Percentiles rank a stretch among this genome's conserved stretches.
phyloP scores from a whole-genome alignment of 1,140 invertebrate species.

The Pemphigus obesinymphae region DNA sequence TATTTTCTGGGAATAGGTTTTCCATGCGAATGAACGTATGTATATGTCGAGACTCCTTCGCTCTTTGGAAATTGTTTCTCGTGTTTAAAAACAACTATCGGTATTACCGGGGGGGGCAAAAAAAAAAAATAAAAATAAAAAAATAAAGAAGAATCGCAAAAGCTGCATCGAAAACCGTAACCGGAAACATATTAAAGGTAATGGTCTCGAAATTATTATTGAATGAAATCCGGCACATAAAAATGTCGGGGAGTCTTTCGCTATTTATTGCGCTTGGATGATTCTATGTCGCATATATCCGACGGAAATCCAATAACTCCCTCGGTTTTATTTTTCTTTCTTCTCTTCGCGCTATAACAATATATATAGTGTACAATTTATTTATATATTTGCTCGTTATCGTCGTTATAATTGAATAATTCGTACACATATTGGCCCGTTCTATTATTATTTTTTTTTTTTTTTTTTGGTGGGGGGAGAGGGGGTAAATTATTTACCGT shows the following conservation, averaged over 20 bases:
- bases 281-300: conserved; percentile 32
- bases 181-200: conserved; percentile 42
- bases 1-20: neutral
- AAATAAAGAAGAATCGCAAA: too few species aligned
- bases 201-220: conserved; percentile 41
- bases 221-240: conserved; percentile 42
- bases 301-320: conserved; percentile 35
- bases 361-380: too few species aligned
- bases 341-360: neutral
- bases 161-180: conserved; percentile 34
- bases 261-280: conserved; percentile 36
- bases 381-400: neutral
- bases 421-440: conserved; percentile 14
- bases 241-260: conserved; percentile 39
- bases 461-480: too few species aligned
- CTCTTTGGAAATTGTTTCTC: conserved; percentile 2
- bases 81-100: neutral
- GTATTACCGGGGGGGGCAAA: too few species aligned
- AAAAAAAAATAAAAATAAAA: neutral
- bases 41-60: neutral
- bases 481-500: neutral
- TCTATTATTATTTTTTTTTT: conserved; percentile 3
- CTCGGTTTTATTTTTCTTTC: neutral
- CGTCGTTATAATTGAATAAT: conserved; percentile 22
- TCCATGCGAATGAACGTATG: neutral